These are phyloP conservation scores for Xanthorhoe designata DNA, from an alignment of 2,888 invertebrate species.

Conservation along the genomic window DNA sequence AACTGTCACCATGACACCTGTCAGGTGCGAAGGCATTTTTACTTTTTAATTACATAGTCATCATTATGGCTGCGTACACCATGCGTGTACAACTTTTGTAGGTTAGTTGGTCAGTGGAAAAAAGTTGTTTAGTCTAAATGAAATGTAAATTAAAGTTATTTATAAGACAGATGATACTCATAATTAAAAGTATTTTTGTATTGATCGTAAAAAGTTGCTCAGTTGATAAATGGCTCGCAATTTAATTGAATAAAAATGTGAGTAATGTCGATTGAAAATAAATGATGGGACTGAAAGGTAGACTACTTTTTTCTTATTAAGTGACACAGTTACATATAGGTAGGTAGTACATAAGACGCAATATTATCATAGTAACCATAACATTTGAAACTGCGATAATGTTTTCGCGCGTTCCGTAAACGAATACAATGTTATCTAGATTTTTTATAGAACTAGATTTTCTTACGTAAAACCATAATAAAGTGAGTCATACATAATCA, in stretches of 20 bases:
- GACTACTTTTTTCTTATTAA: not conserved
- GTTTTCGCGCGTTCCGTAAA: not conserved
- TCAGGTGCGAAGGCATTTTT: conserved; percentile 11
- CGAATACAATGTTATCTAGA: not conserved
- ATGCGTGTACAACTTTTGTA: conserved; percentile 9
- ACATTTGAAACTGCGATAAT: too few species aligned
- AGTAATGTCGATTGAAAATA: conserved; percentile 11
- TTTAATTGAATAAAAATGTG: conserved; percentile 2
- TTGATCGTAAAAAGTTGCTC: conserved; percentile 1
- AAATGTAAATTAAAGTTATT: conserved; percentile 6
- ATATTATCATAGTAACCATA: too few species aligned
- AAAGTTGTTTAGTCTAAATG: conserved; percentile 15
- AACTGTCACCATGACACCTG: conserved; percentile 21
- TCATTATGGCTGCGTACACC: conserved; percentile 13
- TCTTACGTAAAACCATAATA: not conserved
- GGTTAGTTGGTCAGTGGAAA: conserved; percentile 24
- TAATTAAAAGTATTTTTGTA: not conserved
- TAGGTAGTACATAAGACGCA: too few species aligned
- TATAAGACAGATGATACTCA: conserved; percentile 14
- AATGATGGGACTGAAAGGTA: not conserved
- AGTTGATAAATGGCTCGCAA: not conserved
- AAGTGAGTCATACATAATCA: not conserved
- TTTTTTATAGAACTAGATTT: not conserved
- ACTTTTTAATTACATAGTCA: conserved; percentile 17
- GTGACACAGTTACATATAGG: not conserved